phyloP scores from a whole-genome alignment of 2,113 vertebrate genomes.

The Myotis davidii region DNA sequence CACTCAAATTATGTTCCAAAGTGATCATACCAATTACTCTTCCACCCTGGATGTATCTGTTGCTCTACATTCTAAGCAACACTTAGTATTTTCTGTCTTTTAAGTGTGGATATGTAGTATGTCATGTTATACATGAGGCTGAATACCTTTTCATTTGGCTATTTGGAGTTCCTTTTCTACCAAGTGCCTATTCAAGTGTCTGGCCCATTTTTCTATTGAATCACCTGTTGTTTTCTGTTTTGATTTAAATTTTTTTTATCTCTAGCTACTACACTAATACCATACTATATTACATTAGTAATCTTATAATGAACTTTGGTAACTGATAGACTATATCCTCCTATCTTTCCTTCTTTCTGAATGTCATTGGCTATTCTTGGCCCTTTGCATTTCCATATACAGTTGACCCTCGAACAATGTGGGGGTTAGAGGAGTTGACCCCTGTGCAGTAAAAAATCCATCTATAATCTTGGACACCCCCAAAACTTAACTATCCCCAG shows the following conservation, averaged over 20 bases:
- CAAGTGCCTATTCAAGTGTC: neutral
- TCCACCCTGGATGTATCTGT: neutral
- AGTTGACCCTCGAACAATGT: neutral
- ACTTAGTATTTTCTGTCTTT: neutral
- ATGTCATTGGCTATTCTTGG: neutral
- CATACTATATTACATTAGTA: neutral
- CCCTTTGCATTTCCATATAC: neutral
- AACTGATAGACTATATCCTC: neutral
- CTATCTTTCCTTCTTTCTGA: neutral
- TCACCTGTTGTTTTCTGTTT: neutral
- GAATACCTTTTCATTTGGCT: neutral
- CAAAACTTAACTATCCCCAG: neutral
- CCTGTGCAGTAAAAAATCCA: neutral
- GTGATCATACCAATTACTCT: neutral
- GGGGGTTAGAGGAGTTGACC: neutral
- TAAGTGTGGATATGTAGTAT: neutral
- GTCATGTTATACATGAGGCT: neutral
- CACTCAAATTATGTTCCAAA: slow-evolving; percentile 6
- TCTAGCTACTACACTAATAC: neutral
- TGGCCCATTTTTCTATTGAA: neutral
- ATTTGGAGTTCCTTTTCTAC: neutral
- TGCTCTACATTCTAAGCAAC: neutral
- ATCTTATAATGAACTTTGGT: neutral
- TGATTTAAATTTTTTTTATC: neutral
- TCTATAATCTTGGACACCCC: neutral